phyloP scores from a whole-genome alignment of 2,113 vertebrate genomes.

The Acrocephalus kingi region DNA sequence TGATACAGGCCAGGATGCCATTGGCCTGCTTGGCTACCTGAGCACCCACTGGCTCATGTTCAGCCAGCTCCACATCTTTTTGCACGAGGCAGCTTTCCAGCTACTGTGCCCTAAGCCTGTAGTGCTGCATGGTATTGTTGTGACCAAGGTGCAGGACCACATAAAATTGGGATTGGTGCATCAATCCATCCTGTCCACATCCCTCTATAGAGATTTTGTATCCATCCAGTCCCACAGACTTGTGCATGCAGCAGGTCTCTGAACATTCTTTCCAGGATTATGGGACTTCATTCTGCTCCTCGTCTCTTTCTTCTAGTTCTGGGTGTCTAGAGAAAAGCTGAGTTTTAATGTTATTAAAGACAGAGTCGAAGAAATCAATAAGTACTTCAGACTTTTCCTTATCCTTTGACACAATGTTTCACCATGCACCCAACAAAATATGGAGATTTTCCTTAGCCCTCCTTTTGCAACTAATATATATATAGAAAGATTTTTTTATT shows the following conservation, averaged over 20 bases:
- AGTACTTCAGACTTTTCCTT: neutral
- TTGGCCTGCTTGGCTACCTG: neutral
- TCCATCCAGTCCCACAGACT: neutral
- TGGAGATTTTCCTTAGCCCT: neutral
- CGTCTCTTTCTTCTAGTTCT: neutral
- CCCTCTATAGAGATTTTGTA: neutral
- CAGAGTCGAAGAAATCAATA: neutral
- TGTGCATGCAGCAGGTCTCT: neutral
- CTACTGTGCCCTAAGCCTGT: neutral
- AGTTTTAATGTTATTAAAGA: neutral
- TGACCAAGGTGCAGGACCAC: neutral
- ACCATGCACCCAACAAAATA: neutral
- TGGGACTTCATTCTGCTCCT: neutral
- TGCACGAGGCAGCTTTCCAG: neutral
- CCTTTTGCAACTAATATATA: neutral
- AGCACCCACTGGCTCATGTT: neutral
- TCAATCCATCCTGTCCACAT: neutral
- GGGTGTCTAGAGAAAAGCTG: neutral
- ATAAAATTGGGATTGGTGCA: rapidly evolving
- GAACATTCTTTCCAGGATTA: neutral
- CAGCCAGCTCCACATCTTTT: neutral
- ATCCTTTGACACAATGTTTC: neutral
- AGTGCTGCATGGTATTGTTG: rapidly evolving
- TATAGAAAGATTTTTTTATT: neutral
- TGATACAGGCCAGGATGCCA: neutral